Evolutionary conservation across 2,888 invertebrate genomes (phyloP).

Genomic region (Timandra comae): DNA sequence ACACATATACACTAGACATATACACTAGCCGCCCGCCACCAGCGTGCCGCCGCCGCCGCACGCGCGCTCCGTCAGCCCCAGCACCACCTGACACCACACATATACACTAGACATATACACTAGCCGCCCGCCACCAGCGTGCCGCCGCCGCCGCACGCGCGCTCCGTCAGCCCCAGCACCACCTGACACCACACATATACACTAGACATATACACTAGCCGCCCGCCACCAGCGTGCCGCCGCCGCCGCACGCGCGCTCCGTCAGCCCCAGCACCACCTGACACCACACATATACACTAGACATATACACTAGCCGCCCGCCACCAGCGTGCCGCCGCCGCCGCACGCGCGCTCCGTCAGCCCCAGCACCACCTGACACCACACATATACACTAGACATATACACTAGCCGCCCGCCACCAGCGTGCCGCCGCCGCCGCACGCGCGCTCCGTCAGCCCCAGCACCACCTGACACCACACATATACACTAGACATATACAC

Average conservation of each 20-base stretch:
- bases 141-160: conserved; percentile 82
- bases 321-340: conserved; percentile 84
- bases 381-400: no score
- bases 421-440: conserved; percentile 84
- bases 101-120: no score
- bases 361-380: conserved; percentile 86
- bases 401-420: no score
- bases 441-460: conserved; percentile 89
- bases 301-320: no score
- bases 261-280: conserved; percentile 89
- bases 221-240: conserved; percentile 88
- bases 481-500: no score
- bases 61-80: conserved; percentile 89
- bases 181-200: no score
- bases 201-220: no score
- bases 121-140: conserved; percentile 95
- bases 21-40: no score
- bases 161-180: conserved; percentile 88
- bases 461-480: conserved; percentile 87
- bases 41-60: conserved; percentile 84
- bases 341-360: conserved; percentile 91
- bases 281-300: no score
- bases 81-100: conserved; percentile 87
- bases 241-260: conserved; percentile 88
- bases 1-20: background rate